Evolutionary conservation across 2,113 vertebrate species (phyloP).

Genomic region (Xiphophorus couchianus): DNA sequence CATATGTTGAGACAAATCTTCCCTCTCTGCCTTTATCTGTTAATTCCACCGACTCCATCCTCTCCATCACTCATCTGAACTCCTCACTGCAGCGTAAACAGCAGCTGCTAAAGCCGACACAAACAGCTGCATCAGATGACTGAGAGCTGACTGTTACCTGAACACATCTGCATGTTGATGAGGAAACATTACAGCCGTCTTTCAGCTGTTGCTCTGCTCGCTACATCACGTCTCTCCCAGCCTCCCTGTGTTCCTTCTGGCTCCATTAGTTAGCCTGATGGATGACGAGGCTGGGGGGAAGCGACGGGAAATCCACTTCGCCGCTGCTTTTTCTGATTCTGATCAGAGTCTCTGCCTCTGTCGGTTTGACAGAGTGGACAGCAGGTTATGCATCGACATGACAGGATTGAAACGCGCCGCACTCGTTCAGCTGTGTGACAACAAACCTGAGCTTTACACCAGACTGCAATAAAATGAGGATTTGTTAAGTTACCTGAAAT

Average conservation of each 20-base stretch:
- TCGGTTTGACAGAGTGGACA: constrained; percentile 6
- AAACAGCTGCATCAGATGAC: constrained; percentile 48
- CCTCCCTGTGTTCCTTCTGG: constrained; percentile 29
- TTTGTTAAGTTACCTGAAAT: neutral
- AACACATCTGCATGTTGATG: constrained; percentile 44
- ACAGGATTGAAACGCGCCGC: constrained; percentile 7
- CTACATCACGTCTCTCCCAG: constrained; percentile 12
- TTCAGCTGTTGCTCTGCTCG: constrained; percentile 4
- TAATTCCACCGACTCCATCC: constrained; percentile 19
- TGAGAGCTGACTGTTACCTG: constrained; percentile 38
- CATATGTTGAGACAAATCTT: constrained; percentile 9
- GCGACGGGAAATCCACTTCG: constrained; percentile 53
- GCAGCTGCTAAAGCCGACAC: constrained; percentile 33
- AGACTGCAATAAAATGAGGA: neutral
- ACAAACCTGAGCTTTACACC: neutral
- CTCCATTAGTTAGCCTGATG: constrained; percentile 65
- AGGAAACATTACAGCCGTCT: constrained; percentile 20
- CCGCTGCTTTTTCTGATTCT: constrained; percentile 36
- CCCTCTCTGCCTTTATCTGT: constrained; percentile 7
- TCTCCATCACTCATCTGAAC: constrained; percentile 33
- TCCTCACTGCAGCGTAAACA: constrained; percentile 35
- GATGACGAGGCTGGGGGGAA: constrained; percentile 33
- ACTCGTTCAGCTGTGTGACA: neutral
- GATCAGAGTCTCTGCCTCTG: constrained; percentile 21
- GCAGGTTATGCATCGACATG: constrained; percentile 23